Conservation (phyloP, 2,888 invertebrate genomes). For the Sesamia inferens region DNA sequence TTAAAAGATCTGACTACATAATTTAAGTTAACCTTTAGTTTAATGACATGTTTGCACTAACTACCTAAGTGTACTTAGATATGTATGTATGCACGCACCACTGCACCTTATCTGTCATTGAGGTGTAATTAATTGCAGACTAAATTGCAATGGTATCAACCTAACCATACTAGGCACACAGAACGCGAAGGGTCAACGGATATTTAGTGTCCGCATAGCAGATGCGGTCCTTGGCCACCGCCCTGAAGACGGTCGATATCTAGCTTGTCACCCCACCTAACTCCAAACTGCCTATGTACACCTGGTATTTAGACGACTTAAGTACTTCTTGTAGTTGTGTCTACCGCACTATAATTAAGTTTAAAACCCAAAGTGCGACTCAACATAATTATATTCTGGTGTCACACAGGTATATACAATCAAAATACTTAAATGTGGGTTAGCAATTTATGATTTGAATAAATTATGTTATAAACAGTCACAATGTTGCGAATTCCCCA, state of each 20-base stretch:
- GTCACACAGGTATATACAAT: conserved; percentile 44
- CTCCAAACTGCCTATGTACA: conserved; percentile 85
- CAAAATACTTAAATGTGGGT: conserved; percentile 46
- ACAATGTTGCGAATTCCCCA: conserved; percentile 47
- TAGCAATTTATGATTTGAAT: conserved; percentile 50
- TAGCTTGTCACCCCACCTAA: conserved; percentile 85
- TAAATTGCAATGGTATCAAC: conserved; percentile 78
- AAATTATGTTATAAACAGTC: conserved; percentile 48
- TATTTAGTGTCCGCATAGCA: conserved; percentile 89
- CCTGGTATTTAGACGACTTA: conserved; percentile 82
- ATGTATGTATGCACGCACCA: conserved; percentile 70
- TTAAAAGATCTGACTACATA: conserved; percentile 53
- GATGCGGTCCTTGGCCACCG: conserved; percentile 88
- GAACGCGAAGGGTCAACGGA: conserved; percentile 87
- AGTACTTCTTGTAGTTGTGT: conserved; percentile 59
- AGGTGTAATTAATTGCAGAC: conserved; percentile 86
- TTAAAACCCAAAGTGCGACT: conserved; percentile 34
- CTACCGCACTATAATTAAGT: conserved; percentile 43
- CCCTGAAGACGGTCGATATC: conserved; percentile 89
- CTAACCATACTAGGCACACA: conserved; percentile 76
- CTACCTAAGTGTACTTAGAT: conserved; percentile 51
- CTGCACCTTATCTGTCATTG: conserved; percentile 87
- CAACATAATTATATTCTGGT: conserved; percentile 44
- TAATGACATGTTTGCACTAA: conserved; percentile 59
- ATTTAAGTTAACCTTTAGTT: conserved; percentile 61